Evolutionary conservation across 2,888 invertebrate species (phyloP), one percentile per base, ranked within the genome.

Genomic region (Herminia tarsipennalis): DNA sequence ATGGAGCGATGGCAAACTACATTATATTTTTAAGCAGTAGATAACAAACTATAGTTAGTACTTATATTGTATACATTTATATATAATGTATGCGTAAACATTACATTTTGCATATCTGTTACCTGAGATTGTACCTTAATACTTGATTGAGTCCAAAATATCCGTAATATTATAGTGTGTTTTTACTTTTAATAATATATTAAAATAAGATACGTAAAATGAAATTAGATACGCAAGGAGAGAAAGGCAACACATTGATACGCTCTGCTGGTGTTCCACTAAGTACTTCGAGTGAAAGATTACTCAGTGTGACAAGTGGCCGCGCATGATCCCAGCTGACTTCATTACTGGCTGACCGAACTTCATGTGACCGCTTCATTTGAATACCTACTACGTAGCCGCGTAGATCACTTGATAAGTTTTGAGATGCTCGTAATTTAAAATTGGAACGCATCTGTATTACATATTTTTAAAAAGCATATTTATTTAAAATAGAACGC

Each of bases 341-440:
- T 50, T 56, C 45, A 51, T 38, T 60, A 57, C 44, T 16, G 39
- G 29, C 25, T 13, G 43, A 13, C 43, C 27, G 51, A 36, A 34
- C 49, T 35, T 36, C 25, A 43, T 44, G 39, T 41, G 51, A 61
- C 64, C 57, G 50, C 61, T 46, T 58, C 45, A 61, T 61, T 61
- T 61, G 46, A 63, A 64, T 64, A 54, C 36, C 5, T 18, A 4
- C 5, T 4, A 18, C 5, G 20, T 18, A 18, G 20, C 20, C 20
- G 3, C 20, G 3, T 18, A 18, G n/a, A n/a, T n/a, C n/a, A n/a
- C n/a, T n/a, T n/a, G n/a, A n/a, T n/a, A n/a, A n/a, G n/a, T n/a
- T n/a, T n/a, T n/a, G n/a, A n/a, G n/a, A n/a, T n/a, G n/a, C n/a
- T n/a, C n/a, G n/a, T n/a, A n/a, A n/a, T n/a, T n/a, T n/a, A n/a